These are phyloP conservation scores for Phaedon cochleariae DNA, from an alignment of 2,888 invertebrate species.

Conservation along the genomic window DNA sequence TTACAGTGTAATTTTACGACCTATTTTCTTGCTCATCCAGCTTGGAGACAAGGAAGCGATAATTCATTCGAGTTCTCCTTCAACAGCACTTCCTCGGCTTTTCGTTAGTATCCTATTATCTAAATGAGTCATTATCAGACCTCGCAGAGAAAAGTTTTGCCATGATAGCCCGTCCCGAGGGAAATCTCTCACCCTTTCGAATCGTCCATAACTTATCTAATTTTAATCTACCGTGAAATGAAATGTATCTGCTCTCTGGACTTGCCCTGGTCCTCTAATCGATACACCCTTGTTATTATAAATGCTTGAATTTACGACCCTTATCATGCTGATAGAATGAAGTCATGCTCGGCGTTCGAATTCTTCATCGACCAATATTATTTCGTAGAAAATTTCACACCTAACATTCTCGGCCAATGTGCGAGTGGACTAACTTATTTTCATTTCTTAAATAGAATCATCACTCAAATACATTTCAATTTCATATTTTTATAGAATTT, in stretches of 20 bases:
- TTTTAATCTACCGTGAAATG: constrained; percentile 65
- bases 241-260: constrained; percentile 55
- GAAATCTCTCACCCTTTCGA: constrained; percentile 64
- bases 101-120: constrained; percentile 24
- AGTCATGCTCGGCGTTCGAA: too few species aligned
- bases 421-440: too few species aligned
- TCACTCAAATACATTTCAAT: too few species aligned
- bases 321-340: not conserved
- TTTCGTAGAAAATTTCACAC: too few species aligned
- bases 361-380: too few species aligned
- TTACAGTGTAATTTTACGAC: not conserved
- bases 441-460: too few species aligned
- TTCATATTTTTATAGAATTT: too few species aligned
- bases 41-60: not conserved
- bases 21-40: not conserved
- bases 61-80: not conserved
- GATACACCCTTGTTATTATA: constrained; percentile 49
- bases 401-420: too few species aligned
- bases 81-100: not conserved
- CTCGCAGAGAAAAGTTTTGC: constrained; percentile 23
- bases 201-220: constrained; percentile 64
- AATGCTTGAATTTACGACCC: constrained; percentile 38
- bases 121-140: constrained; percentile 18
- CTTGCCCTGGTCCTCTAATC: constrained; percentile 51
- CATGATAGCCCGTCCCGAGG: constrained; percentile 52